phyloP scores from a whole-genome alignment of 2,888 invertebrate species.

The Nemapogon koenigi region DNA sequence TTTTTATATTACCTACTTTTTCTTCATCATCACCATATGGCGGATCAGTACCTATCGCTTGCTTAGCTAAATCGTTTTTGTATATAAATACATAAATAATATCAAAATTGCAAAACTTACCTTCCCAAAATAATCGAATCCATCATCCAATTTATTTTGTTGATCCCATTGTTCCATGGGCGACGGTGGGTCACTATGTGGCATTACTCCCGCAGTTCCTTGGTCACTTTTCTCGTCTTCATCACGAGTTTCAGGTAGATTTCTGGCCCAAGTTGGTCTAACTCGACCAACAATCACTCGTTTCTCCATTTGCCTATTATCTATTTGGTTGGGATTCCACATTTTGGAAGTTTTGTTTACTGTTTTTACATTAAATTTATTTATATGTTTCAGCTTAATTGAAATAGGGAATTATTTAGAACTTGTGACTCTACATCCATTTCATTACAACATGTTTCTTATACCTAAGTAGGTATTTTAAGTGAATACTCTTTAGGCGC shows the following conservation, averaged over 20 bases:
- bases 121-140: conserved; percentile 65
- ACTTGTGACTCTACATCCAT: too few relatives aligned
- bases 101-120: too few relatives aligned
- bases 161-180: conserved; percentile 49
- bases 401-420: background rate
- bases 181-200: conserved; percentile 51
- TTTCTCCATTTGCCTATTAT: conserved; percentile 63
- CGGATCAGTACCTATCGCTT: too few relatives aligned
- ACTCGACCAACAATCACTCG: conserved; percentile 66
- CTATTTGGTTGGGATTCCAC: conserved; percentile 57
- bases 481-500: too few relatives aligned
- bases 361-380: background rate
- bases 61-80: too few relatives aligned
- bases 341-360: conserved; percentile 20
- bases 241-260: conserved; percentile 49
- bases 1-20: too few relatives aligned
- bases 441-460: too few relatives aligned
- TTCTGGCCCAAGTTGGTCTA: conserved; percentile 60
- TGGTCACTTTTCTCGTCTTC: conserved; percentile 48
- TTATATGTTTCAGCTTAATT: background rate
- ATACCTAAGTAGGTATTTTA: too few relatives aligned
- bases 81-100: too few relatives aligned
- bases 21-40: too few relatives aligned
- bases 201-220: conserved; percentile 37
- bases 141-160: conserved; percentile 51